Conservation (phyloP, 2,113 vertebrate species). For the Morone saxatilis region DNA sequence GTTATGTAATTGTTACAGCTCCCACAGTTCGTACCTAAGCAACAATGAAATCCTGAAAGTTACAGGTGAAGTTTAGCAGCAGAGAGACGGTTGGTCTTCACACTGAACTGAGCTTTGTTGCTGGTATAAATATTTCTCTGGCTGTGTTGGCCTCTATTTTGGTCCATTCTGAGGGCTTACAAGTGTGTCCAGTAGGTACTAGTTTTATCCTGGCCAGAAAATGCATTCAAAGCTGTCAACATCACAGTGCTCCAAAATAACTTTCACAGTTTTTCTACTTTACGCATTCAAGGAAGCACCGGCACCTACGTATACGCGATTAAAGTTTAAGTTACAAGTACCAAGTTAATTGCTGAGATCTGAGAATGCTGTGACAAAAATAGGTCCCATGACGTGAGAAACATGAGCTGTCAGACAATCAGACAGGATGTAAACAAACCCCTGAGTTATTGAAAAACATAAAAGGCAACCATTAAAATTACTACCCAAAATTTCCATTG, state of each 20-base stretch:
- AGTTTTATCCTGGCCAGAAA: too few relatives aligned
- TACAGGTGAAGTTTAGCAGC: background rate
- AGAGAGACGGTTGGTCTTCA: background rate
- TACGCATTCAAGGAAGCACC: background rate
- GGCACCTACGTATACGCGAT: background rate
- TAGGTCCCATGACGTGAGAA: background rate
- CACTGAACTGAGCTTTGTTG: background rate
- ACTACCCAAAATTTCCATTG: background rate
- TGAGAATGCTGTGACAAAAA: background rate
- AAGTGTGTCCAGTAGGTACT: too few relatives aligned
- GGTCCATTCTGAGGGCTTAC: background rate
- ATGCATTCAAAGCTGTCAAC: too few relatives aligned
- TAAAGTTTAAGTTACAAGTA: background rate
- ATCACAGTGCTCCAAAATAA: too few relatives aligned
- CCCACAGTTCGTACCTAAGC: background rate
- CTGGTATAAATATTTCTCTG: background rate
- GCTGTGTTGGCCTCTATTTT: background rate
- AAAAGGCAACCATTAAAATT: background rate
- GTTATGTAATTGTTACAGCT: conserved; percentile 28
- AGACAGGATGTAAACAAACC: background rate
- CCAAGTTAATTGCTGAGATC: background rate
- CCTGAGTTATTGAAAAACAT: background rate
- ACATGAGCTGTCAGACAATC: background rate
- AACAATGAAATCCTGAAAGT: background rate
- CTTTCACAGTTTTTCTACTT: background rate